A percentile compares a stretch with the other conserved stretches of the same genome.
Evolutionary conservation across 1,140 invertebrate species (phyloP).

Genomic region (Musca domestica): DNA sequence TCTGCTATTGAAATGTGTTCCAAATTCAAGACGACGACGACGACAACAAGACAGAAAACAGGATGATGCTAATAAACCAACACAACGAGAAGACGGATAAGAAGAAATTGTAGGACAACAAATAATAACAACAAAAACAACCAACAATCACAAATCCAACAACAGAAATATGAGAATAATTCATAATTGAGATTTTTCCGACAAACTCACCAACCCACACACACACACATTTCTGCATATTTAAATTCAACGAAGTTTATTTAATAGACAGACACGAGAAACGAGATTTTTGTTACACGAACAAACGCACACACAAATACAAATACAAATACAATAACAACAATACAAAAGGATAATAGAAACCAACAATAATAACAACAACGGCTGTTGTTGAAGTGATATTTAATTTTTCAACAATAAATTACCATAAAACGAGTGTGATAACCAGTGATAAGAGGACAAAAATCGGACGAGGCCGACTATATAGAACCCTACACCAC

Average conservation of each 20-base stretch:
- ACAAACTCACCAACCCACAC: too few relatives aligned
- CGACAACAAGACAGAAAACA: too few relatives aligned
- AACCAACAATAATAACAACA: neutral
- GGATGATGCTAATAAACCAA: conserved; percentile 16
- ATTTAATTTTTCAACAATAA: too few relatives aligned
- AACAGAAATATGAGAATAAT: conserved; percentile 3
- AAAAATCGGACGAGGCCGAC: too few relatives aligned
- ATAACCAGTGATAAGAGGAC: too few relatives aligned
- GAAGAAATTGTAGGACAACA: too few relatives aligned
- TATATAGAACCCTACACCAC: too few relatives aligned
- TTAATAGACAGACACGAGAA: neutral
- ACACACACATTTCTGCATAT: neutral
- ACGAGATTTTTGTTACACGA: neutral
- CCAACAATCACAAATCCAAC: neutral
- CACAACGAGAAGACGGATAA: neutral
- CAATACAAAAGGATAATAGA: neutral
- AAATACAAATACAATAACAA: neutral
- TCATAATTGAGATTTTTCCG: conserved; percentile 3
- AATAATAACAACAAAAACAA: neutral
- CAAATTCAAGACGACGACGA: too few relatives aligned
- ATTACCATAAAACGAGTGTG: too few relatives aligned
- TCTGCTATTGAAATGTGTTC: conserved; percentile 15
- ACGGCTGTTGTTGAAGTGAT: too few relatives aligned
- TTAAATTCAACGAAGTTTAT: too few relatives aligned
- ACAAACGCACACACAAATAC: neutral